phyloP scores from a whole-genome alignment of 2,888 invertebrate species.

The Nasonia oneida region DNA sequence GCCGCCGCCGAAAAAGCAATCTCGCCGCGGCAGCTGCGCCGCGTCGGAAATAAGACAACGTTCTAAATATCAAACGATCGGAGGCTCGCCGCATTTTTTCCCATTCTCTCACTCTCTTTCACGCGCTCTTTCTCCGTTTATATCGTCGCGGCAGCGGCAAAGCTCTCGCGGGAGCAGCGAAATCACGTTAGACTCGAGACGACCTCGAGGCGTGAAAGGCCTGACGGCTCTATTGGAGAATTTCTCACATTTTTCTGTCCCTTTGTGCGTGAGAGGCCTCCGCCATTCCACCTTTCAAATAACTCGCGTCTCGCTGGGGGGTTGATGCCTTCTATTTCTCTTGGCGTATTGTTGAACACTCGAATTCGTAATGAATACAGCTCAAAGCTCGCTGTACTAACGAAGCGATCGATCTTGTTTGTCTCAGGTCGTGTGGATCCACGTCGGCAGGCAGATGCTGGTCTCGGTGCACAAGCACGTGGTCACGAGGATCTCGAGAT shows the following conservation, averaged over 20 bases:
- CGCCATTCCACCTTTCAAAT: constrained; percentile 8
- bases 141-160: neutral
- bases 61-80: constrained; percentile 63
- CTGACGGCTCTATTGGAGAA: constrained; percentile 55
- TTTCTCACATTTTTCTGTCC: constrained; percentile 49
- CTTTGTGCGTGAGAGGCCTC: neutral
- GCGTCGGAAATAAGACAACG: constrained; percentile 60
- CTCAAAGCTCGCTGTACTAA: neutral
- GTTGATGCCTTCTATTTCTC: neutral
- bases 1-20: constrained; percentile 60
- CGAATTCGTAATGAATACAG: too few relatives aligned
- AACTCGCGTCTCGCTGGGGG: constrained; percentile 2
- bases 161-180: constrained; percentile 40
- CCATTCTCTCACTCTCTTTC: neutral
- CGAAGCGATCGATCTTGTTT: neutral
- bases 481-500: constrained; percentile 93
- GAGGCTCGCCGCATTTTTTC: neutral
- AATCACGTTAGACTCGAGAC: constrained; percentile 57
- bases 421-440: constrained; percentile 94
- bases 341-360: too few relatives aligned
- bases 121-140: neutral
- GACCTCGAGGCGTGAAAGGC: constrained; percentile 35
- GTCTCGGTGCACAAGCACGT: constrained; percentile 95
- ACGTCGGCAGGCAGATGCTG: constrained; percentile 96
- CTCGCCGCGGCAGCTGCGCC: constrained; percentile 57